Conservation (phyloP, 2,888 invertebrate species). For the Incurvaria masculella region DNA sequence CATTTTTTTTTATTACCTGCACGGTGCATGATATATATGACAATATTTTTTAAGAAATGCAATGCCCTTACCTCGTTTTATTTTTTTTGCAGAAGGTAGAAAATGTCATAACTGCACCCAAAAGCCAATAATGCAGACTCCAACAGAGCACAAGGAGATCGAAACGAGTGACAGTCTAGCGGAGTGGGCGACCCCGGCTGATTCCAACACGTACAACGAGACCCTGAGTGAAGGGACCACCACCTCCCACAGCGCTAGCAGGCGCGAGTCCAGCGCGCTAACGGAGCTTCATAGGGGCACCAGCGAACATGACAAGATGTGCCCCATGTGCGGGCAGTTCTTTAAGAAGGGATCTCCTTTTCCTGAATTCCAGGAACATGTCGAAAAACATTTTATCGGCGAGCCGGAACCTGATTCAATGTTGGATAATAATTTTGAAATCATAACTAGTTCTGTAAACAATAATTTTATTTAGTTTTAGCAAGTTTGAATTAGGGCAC, state of each 20-base stretch:
- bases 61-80: constrained; percentile 6
- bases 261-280: constrained; percentile 17
- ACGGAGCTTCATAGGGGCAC: not conserved
- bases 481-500: too few species aligned
- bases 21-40: constrained; percentile 3
- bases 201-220: constrained; percentile 39
- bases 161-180: constrained; percentile 47
- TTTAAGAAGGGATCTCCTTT: constrained; percentile 59
- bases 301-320: constrained; percentile 54
- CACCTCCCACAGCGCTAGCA: constrained; percentile 31
- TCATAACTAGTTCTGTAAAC: constrained; percentile 35
- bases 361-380: constrained; percentile 68
- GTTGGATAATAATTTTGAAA: constrained; percentile 53
- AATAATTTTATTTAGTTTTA: constrained; percentile 21
- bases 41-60: constrained; percentile 4
- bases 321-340: constrained; percentile 70
- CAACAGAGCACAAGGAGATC: constrained; percentile 45
- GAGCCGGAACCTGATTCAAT: constrained; percentile 53
- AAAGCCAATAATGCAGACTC: constrained; percentile 27
- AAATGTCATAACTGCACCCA: constrained; percentile 40
- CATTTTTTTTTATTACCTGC: not conserved
- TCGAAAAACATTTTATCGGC: constrained; percentile 70
- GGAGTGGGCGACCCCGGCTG: constrained; percentile 45
- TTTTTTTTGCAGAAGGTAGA: constrained; percentile 35
- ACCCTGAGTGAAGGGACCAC: constrained; percentile 35